phyloP scores from a whole-genome alignment of 1,140 invertebrate species.

The Drosophila repletoides region DNA sequence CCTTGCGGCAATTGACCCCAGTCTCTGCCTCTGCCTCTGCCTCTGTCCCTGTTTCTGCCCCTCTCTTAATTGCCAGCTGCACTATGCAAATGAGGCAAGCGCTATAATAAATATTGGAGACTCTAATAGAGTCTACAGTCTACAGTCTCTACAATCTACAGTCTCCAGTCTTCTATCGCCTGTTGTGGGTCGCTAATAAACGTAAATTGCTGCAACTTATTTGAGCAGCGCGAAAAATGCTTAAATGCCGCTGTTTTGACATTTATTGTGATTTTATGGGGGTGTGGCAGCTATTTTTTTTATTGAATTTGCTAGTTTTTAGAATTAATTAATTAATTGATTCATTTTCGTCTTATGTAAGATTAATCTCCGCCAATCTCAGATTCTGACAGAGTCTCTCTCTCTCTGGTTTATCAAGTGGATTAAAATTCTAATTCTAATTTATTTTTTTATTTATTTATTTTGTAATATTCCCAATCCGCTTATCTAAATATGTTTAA shows the following conservation, averaged over 20 bases:
- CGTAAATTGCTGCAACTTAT: slow-evolving; percentile 64
- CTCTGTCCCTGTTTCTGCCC: not conserved
- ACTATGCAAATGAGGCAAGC: slow-evolving; percentile 65
- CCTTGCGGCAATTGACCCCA: slow-evolving; percentile 5
- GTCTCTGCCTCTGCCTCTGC: not conserved
- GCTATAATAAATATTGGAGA: slow-evolving; percentile 12
- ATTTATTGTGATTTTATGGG: slow-evolving; percentile 36
- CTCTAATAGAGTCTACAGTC: not conserved
- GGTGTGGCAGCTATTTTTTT: slow-evolving; percentile 3
- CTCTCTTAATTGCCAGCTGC: slow-evolving; percentile 63
- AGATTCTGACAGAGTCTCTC: too few species aligned
- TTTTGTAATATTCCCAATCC: too few species aligned
- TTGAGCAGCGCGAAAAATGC: slow-evolving; percentile 67
- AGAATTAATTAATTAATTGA: too few species aligned
- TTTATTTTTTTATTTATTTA: too few species aligned
- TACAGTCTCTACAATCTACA: not conserved
- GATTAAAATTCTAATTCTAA: too few species aligned
- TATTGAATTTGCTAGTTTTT: not conserved
- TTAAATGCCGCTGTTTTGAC: slow-evolving; percentile 41
- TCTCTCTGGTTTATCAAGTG: too few species aligned
- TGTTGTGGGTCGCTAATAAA: slow-evolving; percentile 53
- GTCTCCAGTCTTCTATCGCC: not conserved
- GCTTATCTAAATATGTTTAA: not conserved
- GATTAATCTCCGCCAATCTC: too few species aligned
- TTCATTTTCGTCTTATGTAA: too few species aligned